Percentiles rank a stretch among this genome's conserved stretches.
Conservation (phyloP, 2,797 vertebrate species). For the Phrynocephalus guinanensis region DNA sequence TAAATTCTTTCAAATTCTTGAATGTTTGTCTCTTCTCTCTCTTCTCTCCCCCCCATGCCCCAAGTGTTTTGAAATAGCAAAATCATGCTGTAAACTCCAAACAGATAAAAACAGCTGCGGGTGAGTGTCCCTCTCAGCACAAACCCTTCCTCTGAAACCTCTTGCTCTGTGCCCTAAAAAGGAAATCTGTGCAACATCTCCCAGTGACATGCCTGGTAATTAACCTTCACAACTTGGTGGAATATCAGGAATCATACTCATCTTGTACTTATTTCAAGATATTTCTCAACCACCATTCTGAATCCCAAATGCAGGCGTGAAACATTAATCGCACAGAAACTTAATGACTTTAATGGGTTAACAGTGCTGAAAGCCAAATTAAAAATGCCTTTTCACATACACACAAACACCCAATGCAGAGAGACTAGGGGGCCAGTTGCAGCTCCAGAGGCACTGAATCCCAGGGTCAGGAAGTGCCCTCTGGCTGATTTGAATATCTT, state of each 20-base stretch:
- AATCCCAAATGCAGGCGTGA: not conserved
- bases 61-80: not conserved
- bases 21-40: not conserved
- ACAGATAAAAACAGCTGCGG: constrained; percentile 25
- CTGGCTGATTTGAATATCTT: not conserved
- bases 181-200: constrained; percentile 40
- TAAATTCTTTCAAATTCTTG: not conserved
- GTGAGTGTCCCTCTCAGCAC: not conserved
- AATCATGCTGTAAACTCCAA: constrained; percentile 7
- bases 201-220: constrained; percentile 23
- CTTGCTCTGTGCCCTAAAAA: constrained; percentile 41
- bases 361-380: not conserved
- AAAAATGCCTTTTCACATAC: too few relatives aligned
- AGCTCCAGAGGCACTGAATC: not conserved
- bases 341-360: not conserved
- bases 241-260: not conserved
- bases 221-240: constrained; percentile 25
- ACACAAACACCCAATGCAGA: not conserved
- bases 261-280: not conserved
- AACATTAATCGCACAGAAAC: not conserved
- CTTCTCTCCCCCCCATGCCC: too few relatives aligned
- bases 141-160: not conserved
- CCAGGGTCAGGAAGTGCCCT: not conserved
- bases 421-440: not conserved
- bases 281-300: not conserved